A percentile compares a stretch with the other conserved stretches of the same genome.
Conservation (phyloP, 1,140 invertebrate genomes). For the Hyles euphorbiae region DNA sequence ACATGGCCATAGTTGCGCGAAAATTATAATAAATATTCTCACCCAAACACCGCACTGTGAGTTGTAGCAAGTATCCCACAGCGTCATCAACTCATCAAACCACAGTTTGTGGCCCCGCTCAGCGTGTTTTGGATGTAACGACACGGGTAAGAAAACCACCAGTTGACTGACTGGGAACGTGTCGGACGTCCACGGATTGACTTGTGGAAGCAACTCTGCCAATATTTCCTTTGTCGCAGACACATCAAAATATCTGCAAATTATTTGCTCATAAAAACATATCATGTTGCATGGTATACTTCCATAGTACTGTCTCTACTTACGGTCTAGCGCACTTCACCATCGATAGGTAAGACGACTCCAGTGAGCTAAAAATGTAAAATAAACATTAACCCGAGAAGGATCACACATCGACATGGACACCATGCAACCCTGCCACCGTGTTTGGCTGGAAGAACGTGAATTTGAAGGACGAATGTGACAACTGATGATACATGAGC, state of each 20-base stretch:
- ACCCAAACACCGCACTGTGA: conserved; percentile 83
- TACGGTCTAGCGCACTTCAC: conserved; percentile 74
- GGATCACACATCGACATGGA: conserved; percentile 9
- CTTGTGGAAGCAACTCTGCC: conserved; percentile 87
- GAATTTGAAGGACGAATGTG: conserved; percentile 1
- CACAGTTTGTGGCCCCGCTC: conserved; percentile 84
- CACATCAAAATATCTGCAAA: conserved; percentile 83
- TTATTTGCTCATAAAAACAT: neutral
- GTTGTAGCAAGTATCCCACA: conserved; percentile 87
- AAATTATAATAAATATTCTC: conserved; percentile 39
- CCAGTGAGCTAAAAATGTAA: conserved; percentile 54
- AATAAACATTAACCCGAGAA: conserved; percentile 5
- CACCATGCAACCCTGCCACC: conserved; percentile 13
- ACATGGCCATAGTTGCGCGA: too few relatives aligned
- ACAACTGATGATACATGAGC: conserved; percentile 1
- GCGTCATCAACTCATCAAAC: conserved; percentile 88
- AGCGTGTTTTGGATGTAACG: conserved; percentile 79
- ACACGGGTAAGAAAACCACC: conserved; percentile 86
- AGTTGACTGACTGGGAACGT: conserved; percentile 80
- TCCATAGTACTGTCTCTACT: conserved; percentile 35
- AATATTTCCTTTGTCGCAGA: conserved; percentile 91
- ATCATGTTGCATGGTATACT: neutral
- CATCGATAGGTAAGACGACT: conserved; percentile 67
- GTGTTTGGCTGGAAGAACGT: neutral
- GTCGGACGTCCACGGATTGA: conserved; percentile 80